phyloP scores from a whole-genome alignment of 2,797 vertebrate genomes.

The Protosalanx chinensis region DNA sequence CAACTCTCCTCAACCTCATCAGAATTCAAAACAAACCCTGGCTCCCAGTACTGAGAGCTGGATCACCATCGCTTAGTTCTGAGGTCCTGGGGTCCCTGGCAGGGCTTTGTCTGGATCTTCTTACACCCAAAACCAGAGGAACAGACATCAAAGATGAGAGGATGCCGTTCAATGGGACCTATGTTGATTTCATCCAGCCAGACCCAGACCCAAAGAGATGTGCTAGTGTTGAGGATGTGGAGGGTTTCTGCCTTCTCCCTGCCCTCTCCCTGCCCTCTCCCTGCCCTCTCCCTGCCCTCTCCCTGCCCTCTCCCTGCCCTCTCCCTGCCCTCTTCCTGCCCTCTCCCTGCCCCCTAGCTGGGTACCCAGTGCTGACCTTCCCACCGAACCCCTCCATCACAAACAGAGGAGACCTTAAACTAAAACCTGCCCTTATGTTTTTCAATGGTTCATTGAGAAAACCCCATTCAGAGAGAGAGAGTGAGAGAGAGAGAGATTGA shows the following conservation, averaged over 20 bases:
- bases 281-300: no score
- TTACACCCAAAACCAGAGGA: not conserved
- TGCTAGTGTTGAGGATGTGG: constrained; percentile 41
- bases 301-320: constrained; percentile 36
- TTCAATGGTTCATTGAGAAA: constrained; percentile 65
- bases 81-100: not conserved
- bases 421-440: not conserved
- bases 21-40: no score
- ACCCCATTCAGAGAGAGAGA: constrained; percentile 48
- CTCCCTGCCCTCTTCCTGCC: no score
- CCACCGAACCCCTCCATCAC: constrained; percentile 65
- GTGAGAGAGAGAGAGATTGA: no score
- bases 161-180: constrained; percentile 5
- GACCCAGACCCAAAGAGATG: no score
- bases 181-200: constrained; percentile 27
- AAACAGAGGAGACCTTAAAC: constrained; percentile 36
- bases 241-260: constrained; percentile 37
- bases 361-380: constrained; percentile 66
- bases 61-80: not conserved
- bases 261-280: no score
- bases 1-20: no score
- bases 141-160: not conserved
- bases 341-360: constrained; percentile 45
- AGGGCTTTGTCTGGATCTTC: not conserved
- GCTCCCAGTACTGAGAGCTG: no score